These are phyloP conservation scores for Zygaena filipendulae DNA, from an alignment of 2,888 invertebrate genomes.

Conservation along the genomic window DNA sequence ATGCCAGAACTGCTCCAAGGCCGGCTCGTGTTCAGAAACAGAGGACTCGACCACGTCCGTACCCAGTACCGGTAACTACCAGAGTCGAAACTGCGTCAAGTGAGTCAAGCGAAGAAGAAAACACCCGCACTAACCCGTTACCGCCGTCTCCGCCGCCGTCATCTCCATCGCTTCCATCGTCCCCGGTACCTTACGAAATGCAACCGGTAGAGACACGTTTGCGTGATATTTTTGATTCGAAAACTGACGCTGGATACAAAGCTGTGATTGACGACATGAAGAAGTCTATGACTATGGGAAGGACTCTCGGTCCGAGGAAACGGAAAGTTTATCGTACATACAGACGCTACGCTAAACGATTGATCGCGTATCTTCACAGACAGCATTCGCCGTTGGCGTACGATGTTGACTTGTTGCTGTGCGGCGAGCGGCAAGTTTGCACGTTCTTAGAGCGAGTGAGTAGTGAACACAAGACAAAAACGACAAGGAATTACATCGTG, in stretches of 20 bases:
- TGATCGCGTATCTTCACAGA: conserved; percentile 56
- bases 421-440: conserved; percentile 58
- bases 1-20: conserved; percentile 57
- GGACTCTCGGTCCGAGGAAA: conserved; percentile 52
- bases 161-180: conserved; percentile 52
- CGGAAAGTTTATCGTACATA: conserved; percentile 60
- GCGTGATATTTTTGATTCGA: conserved; percentile 58
- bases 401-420: conserved; percentile 57
- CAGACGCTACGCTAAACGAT: conserved; percentile 54
- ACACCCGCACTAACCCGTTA: conserved; percentile 37
- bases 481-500: conserved; percentile 58
- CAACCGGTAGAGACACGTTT: conserved; percentile 56
- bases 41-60: conserved; percentile 44
- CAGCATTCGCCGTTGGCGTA: conserved; percentile 63
- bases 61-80: conserved; percentile 39
- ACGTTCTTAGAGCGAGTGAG: conserved; percentile 57
- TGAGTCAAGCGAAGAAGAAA: conserved; percentile 62
- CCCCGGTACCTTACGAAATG: conserved; percentile 53
- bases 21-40: conserved; percentile 46
- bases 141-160: conserved; percentile 58
- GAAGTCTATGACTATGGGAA: conserved; percentile 62
- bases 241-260: conserved; percentile 65
- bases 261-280: conserved; percentile 66
- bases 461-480: conserved; percentile 58
- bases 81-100: conserved; percentile 47